Conservation (phyloP, 2,113 vertebrate species). For the Equus przewalskii region DNA sequence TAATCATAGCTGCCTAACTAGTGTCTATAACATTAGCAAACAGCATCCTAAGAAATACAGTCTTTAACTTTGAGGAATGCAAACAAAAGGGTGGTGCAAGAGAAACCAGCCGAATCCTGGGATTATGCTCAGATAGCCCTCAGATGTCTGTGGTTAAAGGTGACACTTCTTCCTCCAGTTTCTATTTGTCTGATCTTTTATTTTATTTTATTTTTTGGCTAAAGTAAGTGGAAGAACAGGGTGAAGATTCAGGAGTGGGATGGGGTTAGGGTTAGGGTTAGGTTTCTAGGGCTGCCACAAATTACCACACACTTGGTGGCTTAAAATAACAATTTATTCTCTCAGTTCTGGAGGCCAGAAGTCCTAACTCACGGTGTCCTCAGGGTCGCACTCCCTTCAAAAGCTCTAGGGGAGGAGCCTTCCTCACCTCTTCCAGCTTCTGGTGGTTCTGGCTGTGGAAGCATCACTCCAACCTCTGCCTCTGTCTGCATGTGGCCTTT, state of each 20-base stretch:
- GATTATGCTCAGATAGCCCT: background rate
- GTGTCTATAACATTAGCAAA: background rate
- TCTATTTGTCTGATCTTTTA: background rate
- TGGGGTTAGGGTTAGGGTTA: background rate
- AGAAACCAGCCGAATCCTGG: background rate
- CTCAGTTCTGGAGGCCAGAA: background rate
- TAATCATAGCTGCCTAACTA: background rate
- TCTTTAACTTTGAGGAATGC: background rate
- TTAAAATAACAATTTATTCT: background rate
- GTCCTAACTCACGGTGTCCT: background rate
- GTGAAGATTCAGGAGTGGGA: background rate
- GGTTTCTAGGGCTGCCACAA: background rate
- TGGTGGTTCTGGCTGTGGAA: background rate
- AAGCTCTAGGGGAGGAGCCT: background rate
- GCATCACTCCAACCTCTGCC: background rate
- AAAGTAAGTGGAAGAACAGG: background rate
- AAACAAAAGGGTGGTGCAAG: background rate
- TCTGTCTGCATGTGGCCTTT: background rate
- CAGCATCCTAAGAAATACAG: background rate
- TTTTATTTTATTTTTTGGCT: background rate
- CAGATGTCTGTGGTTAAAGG: background rate
- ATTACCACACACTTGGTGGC: background rate
- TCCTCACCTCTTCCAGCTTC: background rate
- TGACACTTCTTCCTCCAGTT: rapidly evolving
- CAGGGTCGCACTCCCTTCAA: background rate